phyloP scores from a whole-genome alignment of 2,797 vertebrate genomes.

The Aplochiton taeniatus region DNA sequence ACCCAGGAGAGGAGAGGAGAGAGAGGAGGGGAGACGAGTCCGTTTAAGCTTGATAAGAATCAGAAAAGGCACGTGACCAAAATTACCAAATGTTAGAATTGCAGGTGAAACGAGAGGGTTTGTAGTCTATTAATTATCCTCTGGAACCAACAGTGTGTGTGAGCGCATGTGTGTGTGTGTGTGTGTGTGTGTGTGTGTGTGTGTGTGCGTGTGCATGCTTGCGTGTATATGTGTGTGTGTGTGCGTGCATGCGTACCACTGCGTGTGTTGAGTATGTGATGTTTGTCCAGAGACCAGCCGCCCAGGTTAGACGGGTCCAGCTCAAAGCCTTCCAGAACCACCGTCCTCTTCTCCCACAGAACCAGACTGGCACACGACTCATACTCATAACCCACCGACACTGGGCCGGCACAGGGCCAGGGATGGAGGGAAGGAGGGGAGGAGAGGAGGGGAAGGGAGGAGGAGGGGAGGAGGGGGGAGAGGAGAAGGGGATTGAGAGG shows the following conservation, averaged over 20 bases:
- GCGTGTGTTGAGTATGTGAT: constrained; percentile 94
- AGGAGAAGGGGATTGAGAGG: not conserved
- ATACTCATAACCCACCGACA: constrained; percentile 97
- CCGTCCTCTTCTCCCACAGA: constrained; percentile 97
- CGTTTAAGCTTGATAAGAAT: too few species aligned
- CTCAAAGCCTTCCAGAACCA: constrained; percentile 92
- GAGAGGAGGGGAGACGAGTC: not conserved
- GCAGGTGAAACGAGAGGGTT: too few species aligned
- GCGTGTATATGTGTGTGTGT: constrained; percentile 2
- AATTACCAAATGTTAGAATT: too few species aligned
- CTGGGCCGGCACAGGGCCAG: constrained; percentile 53
- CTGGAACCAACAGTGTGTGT: too few species aligned
- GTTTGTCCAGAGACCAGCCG: constrained; percentile 96
- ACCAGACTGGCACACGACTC: constrained; percentile 96
- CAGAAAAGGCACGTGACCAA: too few species aligned
- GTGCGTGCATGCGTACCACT: constrained; percentile 79
- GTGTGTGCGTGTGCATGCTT: not conserved
- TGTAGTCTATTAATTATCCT: too few species aligned
- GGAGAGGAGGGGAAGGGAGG: not conserved
- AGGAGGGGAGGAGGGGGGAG: not conserved
- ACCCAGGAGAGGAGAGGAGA: not conserved
- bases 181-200: not conserved
- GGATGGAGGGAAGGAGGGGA: not conserved
- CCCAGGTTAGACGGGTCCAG: constrained; percentile 95
- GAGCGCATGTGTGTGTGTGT: not conserved